Evolutionary conservation across 92 coral and sea anemone genomes (phyloP).

Genomic region (Siderastrea siderea): DNA sequence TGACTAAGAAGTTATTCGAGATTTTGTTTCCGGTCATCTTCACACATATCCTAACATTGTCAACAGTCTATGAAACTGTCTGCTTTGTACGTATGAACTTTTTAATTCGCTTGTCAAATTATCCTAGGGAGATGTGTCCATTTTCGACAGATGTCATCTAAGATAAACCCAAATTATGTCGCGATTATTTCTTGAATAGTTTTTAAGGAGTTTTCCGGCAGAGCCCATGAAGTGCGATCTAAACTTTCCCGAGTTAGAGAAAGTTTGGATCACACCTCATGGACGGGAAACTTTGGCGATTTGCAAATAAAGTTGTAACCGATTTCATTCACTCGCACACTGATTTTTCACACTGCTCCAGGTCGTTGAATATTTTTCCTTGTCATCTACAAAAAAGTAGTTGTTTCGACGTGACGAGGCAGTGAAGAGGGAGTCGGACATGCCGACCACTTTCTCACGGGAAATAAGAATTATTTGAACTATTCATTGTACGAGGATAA

Average conservation of each 20-base stretch:
- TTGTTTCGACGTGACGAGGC: neutral
- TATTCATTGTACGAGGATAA: neutral
- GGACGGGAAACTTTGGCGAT: no score
- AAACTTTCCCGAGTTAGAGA: neutral
- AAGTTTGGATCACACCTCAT: no score
- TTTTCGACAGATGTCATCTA: neutral
- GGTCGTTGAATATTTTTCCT: no score
- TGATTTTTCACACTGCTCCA: no score
- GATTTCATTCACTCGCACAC: no score
- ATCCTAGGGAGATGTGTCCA: neutral
- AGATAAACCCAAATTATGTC: neutral
- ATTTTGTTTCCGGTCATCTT: slow-evolving; percentile 24
- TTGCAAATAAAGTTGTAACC: no score
- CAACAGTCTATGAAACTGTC: slow-evolving; percentile 13
- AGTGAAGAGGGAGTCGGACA: no score
- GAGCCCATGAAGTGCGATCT: neutral
- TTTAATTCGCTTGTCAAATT: slow-evolving; percentile 1
- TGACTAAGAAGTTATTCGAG: slow-evolving; percentile 37
- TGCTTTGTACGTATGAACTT: slow-evolving; percentile 9
- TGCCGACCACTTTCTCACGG: slow-evolving; percentile 8
- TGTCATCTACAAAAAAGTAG: neutral
- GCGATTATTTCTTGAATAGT: neutral
- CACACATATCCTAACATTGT: slow-evolving; percentile 14
- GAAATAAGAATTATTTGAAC: slow-evolving; percentile 10
- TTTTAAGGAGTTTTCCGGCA: neutral